These are phyloP conservation scores for Panagrolaimus sp. DNA, from an alignment of 1,140 invertebrate genomes.

Conservation along the genomic window DNA sequence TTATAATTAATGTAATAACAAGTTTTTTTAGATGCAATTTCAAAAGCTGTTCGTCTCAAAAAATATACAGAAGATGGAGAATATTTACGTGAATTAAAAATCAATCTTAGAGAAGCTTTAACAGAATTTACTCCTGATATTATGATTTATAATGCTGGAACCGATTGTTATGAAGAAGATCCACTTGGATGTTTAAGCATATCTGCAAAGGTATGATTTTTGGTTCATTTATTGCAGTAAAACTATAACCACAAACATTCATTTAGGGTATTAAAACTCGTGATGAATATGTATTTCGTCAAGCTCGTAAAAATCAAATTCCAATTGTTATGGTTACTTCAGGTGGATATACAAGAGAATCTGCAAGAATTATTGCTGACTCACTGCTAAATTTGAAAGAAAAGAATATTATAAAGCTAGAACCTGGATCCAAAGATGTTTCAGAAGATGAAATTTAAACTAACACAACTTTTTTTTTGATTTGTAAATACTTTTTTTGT, in stretches of 20 bases:
- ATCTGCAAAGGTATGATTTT: constrained; percentile 63
- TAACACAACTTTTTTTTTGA: too few relatives aligned
- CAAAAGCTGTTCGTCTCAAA: constrained; percentile 68
- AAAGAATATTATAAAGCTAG: constrained; percentile 11
- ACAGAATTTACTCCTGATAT: constrained; percentile 72
- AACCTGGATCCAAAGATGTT: too few relatives aligned
- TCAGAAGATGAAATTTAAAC: too few relatives aligned
- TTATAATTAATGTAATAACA: too few relatives aligned
- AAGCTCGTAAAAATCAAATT: constrained; percentile 65
- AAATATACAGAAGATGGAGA: constrained; percentile 67
- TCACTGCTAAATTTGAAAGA: constrained; percentile 70
- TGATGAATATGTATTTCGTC: constrained; percentile 75
- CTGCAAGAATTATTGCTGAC: constrained; percentile 73
- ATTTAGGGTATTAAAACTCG: constrained; percentile 72
- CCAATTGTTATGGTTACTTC: constrained; percentile 81
- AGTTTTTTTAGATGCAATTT: constrained; percentile 65
- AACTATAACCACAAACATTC: constrained; percentile 6
- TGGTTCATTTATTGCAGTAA: background rate
- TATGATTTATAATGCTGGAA: constrained; percentile 80
- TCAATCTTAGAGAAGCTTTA: constrained; percentile 66
- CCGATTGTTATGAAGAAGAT: constrained; percentile 74
- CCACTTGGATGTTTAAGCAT: constrained; percentile 68
- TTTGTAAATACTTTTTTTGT: too few relatives aligned
- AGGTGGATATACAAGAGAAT: constrained; percentile 73
- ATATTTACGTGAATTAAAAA: constrained; percentile 68